Percentiles rank a stretch among this genome's conserved stretches.
Conservation (phyloP, 2,113 vertebrate genomes). For the Eidolon helvum region DNA sequence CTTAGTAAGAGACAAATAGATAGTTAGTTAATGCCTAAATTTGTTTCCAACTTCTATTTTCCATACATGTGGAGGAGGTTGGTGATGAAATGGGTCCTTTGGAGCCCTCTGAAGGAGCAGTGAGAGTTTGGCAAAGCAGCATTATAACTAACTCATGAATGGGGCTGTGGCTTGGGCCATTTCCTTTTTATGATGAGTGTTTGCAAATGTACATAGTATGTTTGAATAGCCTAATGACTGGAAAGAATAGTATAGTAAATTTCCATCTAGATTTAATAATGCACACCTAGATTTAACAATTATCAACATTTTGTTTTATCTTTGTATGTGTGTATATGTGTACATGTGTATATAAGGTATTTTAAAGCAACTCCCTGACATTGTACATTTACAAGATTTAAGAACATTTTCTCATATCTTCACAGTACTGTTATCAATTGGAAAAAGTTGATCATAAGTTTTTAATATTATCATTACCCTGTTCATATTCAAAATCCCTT, state of each 20-base stretch:
- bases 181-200: not conserved
- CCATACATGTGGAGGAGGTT: not conserved
- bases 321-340: not conserved
- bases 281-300: not conserved
- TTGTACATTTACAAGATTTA: not conserved
- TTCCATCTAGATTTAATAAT: not conserved
- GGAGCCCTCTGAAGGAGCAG: not conserved
- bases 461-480: not conserved
- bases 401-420: not conserved
- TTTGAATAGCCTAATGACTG: not conserved
- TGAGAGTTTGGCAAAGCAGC: not conserved
- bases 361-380: not conserved
- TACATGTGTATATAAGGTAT: not conserved
- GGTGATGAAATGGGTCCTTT: not conserved
- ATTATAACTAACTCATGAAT: not conserved
- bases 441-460: not conserved
- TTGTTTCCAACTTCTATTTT: not conserved
- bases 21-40: not conserved
- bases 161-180: not conserved
- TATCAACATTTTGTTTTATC: not conserved
- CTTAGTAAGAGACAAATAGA: not conserved
- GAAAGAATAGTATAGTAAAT: not conserved
- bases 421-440: not conserved
- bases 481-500: not conserved
- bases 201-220: not conserved